These are phyloP conservation scores for Polypedilum vanderplanki DNA, from an alignment of 1,140 invertebrate species.

Conservation along the genomic window DNA sequence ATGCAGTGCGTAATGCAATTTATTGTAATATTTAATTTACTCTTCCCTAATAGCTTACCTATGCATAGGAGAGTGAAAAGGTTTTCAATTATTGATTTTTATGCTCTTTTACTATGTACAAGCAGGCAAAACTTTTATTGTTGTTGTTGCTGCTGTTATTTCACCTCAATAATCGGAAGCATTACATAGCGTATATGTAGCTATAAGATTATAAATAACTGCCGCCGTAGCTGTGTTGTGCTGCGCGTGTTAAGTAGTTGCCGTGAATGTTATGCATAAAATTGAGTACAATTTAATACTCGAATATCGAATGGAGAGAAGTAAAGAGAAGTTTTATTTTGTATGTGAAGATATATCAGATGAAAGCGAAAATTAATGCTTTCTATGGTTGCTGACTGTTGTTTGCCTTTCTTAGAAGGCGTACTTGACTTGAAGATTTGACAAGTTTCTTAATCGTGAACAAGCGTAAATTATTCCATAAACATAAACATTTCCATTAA, in stretches of 20 bases:
- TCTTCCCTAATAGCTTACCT: too few relatives aligned
- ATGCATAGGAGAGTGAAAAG: too few relatives aligned
- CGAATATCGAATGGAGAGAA: too few relatives aligned
- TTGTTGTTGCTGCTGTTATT: neutral
- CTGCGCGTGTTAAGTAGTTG: conserved; percentile 10
- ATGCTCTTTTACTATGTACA: neutral
- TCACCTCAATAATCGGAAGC: conserved; percentile 10
- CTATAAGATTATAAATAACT: neutral
- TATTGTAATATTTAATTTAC: too few relatives aligned
- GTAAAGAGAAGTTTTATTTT: too few relatives aligned
- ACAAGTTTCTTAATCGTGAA: too few relatives aligned
- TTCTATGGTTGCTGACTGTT: too few relatives aligned
- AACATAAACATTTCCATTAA: too few relatives aligned
- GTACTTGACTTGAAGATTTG: too few relatives aligned
- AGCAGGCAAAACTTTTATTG: neutral
- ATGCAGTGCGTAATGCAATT: too few relatives aligned
- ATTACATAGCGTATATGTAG: neutral
- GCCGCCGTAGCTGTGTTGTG: neutral
- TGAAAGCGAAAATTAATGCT: conserved; percentile 5
- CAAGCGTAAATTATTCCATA: too few relatives aligned
- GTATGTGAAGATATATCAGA: neutral
- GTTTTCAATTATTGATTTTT: neutral
- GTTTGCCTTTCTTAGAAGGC: too few relatives aligned
- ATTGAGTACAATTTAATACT: neutral
- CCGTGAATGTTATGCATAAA: neutral